Conservation (phyloP, 2,888 invertebrate genomes). For the Platycheirus albimanus region DNA sequence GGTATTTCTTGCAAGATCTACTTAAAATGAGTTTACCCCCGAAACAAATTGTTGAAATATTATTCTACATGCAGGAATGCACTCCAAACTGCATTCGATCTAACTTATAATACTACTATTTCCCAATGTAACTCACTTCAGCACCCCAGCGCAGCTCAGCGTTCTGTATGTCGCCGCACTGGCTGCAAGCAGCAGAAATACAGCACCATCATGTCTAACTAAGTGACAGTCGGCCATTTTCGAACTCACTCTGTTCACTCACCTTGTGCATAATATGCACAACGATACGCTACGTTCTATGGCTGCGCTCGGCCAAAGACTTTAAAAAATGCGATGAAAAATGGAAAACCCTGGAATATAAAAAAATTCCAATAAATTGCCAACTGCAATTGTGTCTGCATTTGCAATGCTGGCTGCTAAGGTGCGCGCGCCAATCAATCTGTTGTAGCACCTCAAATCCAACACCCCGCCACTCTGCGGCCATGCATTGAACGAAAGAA, state of each 20-base stretch:
- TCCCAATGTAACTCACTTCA: slow-evolving; percentile 30
- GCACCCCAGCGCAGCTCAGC: neutral
- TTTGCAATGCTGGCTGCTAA: slow-evolving; percentile 63
- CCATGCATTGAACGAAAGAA: slow-evolving; percentile 52
- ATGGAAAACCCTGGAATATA: slow-evolving; percentile 55
- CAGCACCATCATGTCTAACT: slow-evolving; percentile 53
- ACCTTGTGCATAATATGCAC: slow-evolving; percentile 59
- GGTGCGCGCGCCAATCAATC: slow-evolving; percentile 73
- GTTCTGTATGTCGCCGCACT: slow-evolving; percentile 58
- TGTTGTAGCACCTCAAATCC: slow-evolving; percentile 70
- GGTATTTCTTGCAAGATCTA: slow-evolving; percentile 25
- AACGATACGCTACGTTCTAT: slow-evolving; percentile 15
- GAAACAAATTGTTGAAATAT: slow-evolving; percentile 53
- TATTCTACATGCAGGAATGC: slow-evolving; percentile 49
- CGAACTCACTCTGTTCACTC: slow-evolving; percentile 49
- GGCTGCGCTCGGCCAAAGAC: slow-evolving; percentile 41
- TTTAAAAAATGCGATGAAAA: slow-evolving; percentile 36
- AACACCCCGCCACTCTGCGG: slow-evolving; percentile 26
- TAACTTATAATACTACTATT: slow-evolving; percentile 19
- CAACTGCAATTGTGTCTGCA: slow-evolving; percentile 72
- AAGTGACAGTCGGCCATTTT: slow-evolving; percentile 60
- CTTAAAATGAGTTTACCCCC: slow-evolving; percentile 29
- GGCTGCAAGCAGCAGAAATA: slow-evolving; percentile 44
- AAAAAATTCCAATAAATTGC: slow-evolving; percentile 63
- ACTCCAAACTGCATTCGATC: slow-evolving; percentile 37